Conservation (phyloP, 2,113 vertebrate genomes). For the Pterocles burchelli region DNA sequence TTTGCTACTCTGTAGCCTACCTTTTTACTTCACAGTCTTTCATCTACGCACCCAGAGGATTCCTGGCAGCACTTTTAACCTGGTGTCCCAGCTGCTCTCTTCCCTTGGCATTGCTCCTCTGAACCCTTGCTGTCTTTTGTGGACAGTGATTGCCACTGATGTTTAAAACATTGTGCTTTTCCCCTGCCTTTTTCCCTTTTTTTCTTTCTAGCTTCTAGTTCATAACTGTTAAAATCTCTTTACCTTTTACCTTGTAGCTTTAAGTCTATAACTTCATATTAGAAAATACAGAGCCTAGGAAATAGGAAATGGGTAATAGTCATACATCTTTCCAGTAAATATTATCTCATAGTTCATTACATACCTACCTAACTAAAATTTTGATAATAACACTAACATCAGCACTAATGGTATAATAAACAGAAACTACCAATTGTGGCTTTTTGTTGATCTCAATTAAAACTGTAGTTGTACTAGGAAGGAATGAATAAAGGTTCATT, state of each 20-base stretch:
- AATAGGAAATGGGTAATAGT: background rate
- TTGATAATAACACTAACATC: background rate
- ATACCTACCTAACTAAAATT: background rate
- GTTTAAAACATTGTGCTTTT: background rate
- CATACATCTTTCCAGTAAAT: background rate
- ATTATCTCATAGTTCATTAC: background rate
- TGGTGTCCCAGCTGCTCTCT: background rate
- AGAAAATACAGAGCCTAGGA: background rate
- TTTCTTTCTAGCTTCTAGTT: background rate
- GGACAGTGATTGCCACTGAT: background rate
- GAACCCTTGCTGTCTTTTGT: background rate
- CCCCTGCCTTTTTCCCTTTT: background rate
- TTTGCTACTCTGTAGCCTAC: background rate
- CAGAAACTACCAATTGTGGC: rapidly evolving
- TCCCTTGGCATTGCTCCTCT: background rate
- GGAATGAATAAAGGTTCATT: background rate
- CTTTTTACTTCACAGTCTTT: background rate
- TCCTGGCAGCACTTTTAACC: background rate
- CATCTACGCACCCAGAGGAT: background rate
- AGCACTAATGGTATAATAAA: background rate
- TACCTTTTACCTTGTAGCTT: background rate
- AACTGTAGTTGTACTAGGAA: background rate
- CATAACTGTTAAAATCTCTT: background rate
- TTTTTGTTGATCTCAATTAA: background rate
- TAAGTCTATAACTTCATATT: background rate